Percentiles rank a stretch among this genome's conserved stretches.
Conservation (phyloP, 2,113 vertebrate genomes). For the Egretta garzetta region DNA sequence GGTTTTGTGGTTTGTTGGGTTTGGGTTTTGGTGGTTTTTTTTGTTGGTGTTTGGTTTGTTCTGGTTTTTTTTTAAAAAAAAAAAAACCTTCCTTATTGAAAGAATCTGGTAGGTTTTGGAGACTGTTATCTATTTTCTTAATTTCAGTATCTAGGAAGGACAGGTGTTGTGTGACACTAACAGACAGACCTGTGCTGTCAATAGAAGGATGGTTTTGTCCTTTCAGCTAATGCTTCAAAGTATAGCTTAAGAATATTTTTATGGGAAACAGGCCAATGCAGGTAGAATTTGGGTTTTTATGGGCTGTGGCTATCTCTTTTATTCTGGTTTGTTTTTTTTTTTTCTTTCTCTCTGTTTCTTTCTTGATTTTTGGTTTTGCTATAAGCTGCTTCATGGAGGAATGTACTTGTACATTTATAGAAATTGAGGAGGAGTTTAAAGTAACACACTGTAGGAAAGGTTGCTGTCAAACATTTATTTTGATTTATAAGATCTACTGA, state of each 20-base stretch:
- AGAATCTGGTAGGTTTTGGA: background rate
- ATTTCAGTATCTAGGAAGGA: background rate
- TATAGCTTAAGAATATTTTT: background rate
- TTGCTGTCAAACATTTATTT: background rate
- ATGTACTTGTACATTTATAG: background rate
- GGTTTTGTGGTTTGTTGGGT: too few species aligned
- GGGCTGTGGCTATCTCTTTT: background rate
- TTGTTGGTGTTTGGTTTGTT: background rate
- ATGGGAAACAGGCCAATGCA: background rate
- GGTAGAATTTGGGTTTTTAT: background rate
- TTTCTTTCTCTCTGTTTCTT: background rate
- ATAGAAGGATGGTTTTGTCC: background rate
- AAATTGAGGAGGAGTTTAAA: background rate
- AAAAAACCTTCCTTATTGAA: background rate
- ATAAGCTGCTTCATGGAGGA: background rate
- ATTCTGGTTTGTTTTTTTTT: too few species aligned
- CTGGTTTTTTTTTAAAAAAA: background rate
- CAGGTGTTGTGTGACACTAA: background rate
- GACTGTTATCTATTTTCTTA: background rate
- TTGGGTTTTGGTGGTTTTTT: too few species aligned
- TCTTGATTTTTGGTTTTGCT: background rate
- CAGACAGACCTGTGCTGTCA: background rate
- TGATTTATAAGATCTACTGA: background rate
- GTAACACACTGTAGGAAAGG: background rate
- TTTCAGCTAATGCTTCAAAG: background rate